A percentile compares a stretch with the other conserved stretches of the same genome.
Evolutionary conservation across 2,888 invertebrate genomes (phyloP).

Genomic region (Orthosia incerta): DNA sequence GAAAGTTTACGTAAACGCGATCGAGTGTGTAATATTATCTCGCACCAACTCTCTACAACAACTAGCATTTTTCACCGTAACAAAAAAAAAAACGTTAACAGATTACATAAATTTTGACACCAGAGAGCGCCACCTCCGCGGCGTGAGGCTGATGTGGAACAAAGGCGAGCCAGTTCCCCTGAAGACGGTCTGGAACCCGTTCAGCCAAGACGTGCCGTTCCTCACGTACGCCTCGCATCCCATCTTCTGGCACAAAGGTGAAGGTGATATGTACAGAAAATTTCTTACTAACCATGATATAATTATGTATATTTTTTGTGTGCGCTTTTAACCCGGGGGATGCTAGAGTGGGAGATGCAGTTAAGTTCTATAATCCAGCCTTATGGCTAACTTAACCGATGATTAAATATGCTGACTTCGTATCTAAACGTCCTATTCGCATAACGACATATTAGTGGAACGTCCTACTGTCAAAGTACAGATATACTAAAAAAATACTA

Average conservation of each 20-base stretch:
- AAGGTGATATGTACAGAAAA: constrained; percentile 43
- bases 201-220: constrained; percentile 94
- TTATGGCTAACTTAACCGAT: too few species aligned
- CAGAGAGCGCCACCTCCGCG: constrained; percentile 94
- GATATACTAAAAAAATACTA: too few species aligned
- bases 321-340: not conserved
- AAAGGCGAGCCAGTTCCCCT: constrained; percentile 93
- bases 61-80: not conserved
- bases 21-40: too few species aligned
- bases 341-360: too few species aligned
- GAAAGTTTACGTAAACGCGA: too few species aligned
- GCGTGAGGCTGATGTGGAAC: constrained; percentile 95
- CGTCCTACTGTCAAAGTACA: too few species aligned
- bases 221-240: constrained; percentile 96
- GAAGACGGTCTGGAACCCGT: constrained; percentile 96
- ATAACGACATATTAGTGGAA: too few species aligned
- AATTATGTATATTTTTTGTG: constrained; percentile 9
- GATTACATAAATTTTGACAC: constrained; percentile 60
- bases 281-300: constrained; percentile 7
- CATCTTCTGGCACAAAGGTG: constrained; percentile 94
- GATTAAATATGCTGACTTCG: too few species aligned
- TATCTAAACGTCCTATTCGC: too few species aligned
- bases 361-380: too few species aligned
- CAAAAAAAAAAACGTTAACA: not conserved
- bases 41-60: too few species aligned